Base-by-base conservation (phyloP, 2,113 vertebrate genomes). In the Otocyon megalotis region DNA sequence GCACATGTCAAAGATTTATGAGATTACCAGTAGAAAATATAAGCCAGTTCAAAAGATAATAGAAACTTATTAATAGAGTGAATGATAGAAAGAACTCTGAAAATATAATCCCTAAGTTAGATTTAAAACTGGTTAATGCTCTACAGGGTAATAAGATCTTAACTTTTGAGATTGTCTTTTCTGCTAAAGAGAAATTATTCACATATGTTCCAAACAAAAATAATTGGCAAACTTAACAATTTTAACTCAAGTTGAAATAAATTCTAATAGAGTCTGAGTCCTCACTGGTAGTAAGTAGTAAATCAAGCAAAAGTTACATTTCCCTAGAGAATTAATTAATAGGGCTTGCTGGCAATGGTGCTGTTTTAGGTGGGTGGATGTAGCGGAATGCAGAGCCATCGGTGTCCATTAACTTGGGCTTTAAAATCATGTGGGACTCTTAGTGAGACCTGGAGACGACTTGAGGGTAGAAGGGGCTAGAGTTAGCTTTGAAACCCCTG, bases 171-270 rank as follows among this genome's bases (percentile, higher is more conserved):
- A 53, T 90, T 94, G 63, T 69, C 48, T 93, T 79, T 84, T 86
- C 67, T 89, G 71, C 14, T 94, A 6, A 11, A 80, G 60, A 79
- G 50, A 93, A 93, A 56, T 84, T 93, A 69, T 92, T 95, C 93
- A 24, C 32, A 28, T 43, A 67, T 94, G 26, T 72, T 37, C 71
- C 28, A 58, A 53, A 30, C 10, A 88, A 53, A 93, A 91, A 35
- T 87, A 22, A 76, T 88, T 76, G 85, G 24, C 35, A 67, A 50
- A 67, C 9, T 53, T 94, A 30, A 0, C 32, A 86, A n/a, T 53
- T 48, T 96, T 63, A 80, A 91, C 48, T 86, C 8, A 65, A 32
- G 37, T 71, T 93, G 54, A 93, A 93, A 35, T 94, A 30, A 65
- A 0, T 72, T 69, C 80, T 76, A 58, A 62, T 30, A 81, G 35